Base-by-base conservation (phyloP, 2,888 invertebrate genomes). In the Xylota segnis region DNA sequence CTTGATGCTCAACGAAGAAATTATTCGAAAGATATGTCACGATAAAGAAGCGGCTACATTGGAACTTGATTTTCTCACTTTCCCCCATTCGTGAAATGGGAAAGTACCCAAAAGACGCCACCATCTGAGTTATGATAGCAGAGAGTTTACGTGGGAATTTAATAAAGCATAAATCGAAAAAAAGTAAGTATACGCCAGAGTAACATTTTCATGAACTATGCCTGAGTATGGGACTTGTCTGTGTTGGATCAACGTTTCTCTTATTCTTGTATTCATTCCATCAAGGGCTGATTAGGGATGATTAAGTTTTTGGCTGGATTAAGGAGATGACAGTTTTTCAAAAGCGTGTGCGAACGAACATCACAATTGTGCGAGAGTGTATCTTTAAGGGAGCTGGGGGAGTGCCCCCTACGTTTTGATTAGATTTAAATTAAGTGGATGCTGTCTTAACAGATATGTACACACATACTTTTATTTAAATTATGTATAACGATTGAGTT, bases 161-260 rank as follows among this genome's bases (percentile, higher is more conserved):
- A 45, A 75, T 58, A 74, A 50, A 74, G 32, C 56, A 78, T 71
- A 84, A 63, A 70, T 70, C 74, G 63, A 74, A 79, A 79, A 56
- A 75, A 70, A 65, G 84, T 84, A 70, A 79, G 78, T 79, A 72
- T 79, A 77, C 77, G 77, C 43, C 77, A 65, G 14, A 83, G 66
- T 77, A 34, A 18, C 29, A n/a, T 43, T 58, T 34, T 18, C 18
- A 56, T 29, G 10, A 45, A 56, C 56, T 70, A 16, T 52, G 54
- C 3, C 34, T 3, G 37, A 37, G 37, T 52, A 14, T 16, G n/a
- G 27, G 43, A 37, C 45, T 27, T 68, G 23, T 56, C n/a, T 54
- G 37, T 34, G 32, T 54, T 27, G 40, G 29, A 68, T 68, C n/a
- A 56, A 50, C 12, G 56, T 45, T 14, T 43, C 5, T 56, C 10